Base-by-base conservation (phyloP, 1,140 invertebrate genomes). In the Medauroidea extradentata region DNA sequence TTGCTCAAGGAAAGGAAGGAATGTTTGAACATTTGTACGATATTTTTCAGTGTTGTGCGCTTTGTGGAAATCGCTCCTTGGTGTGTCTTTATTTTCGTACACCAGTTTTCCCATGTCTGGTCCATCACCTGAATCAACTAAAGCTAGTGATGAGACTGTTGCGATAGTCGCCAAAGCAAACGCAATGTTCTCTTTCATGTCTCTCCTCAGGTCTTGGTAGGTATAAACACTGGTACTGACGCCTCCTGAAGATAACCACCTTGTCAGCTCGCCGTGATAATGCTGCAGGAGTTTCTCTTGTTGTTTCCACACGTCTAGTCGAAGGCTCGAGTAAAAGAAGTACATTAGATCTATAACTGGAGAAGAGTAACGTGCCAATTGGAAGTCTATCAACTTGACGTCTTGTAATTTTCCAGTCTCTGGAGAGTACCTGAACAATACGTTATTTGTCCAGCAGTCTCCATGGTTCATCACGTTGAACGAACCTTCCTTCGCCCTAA, bases 301-400 rank as follows among this genome's bases (percentile, higher is more conserved):
- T 7, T 75, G 46, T n/a, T 60, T 59, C 0, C 77, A 60, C 0
- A 80, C 67, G 0, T 71, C 61, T 5, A 69, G 65, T 7, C 9
- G 73, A 65, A 7, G 68, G 55, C 82, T 84, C 0, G 78, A 79
- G n/a, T 79, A 77, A 1, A 86, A 58, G 48, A 84, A 79, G 51
- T 85, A 85, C 0, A 80, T 65, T 4, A 87, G 53, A 64, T 87
- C 84, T 5, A 80, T 70, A 0, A 77, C 55, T 7, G 80, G 71
- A 19, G 78, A 84, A 5, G 73, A 69, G 44, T 79, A 79, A 13
- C 78, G 64, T 24, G 57, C 27, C 9, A 68, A 9, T 50, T 68
- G 66, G 21, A 78, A 74, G 55, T 80, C 78, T 16, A 79, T 60
- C 0, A 79, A 50, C 48, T 68, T 71, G 0, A 70, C 62, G 14